Base-by-base conservation (phyloP, 2,797 vertebrate genomes). In the Poecilia picta region DNA sequence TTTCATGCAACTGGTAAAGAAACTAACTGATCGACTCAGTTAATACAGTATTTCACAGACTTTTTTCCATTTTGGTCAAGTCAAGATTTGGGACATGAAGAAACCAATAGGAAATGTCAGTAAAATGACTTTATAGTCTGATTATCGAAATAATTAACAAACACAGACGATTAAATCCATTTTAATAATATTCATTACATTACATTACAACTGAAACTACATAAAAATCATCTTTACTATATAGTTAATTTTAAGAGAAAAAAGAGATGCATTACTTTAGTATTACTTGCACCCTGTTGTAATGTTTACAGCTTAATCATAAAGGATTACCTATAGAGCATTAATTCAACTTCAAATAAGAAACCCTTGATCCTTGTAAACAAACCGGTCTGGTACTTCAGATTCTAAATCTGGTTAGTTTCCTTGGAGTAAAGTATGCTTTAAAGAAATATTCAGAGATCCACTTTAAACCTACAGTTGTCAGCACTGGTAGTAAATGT, bases 1-100 rank as follows among this genome's bases (percentile, higher is more conserved):
- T 72, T 78, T 62, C 5, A 18, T 59, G 10, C 33, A 4, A 8
- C 36, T 83, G 75, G 57, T 36, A 72, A 49, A 25, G 46, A 1
- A 23, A 68, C 39, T 33, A 16, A 88, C 77, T 76, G 72, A 87
- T 83, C 59, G 66, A 25, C 82, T 78, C 45, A 31, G 28, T 79
- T 78, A 80, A 89, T 12, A n/a, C n/a, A n/a, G n/a, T n/a, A n/a
- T 77, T 62, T 78, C 7, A 76, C 74, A 10, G n/a, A 16, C 11
- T 20, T 1, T 20, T 1, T 0, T n/a, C 5, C 41, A 64, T 31
- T 8, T 45, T 46, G 18, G 11, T 68, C 4, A 33, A 25, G 33
- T 57, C 57, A 55, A 36, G 10, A 73, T 20, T 2, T 41, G 11
- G 25, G 7, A 31, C 1, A 41, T 59, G 74, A 71, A 83, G 53